A percentile compares a stretch with the other conserved stretches of the same genome.
Evolutionary conservation across 2,113 vertebrate species (phyloP).

Genomic region (Microtus ochrogaster): DNA sequence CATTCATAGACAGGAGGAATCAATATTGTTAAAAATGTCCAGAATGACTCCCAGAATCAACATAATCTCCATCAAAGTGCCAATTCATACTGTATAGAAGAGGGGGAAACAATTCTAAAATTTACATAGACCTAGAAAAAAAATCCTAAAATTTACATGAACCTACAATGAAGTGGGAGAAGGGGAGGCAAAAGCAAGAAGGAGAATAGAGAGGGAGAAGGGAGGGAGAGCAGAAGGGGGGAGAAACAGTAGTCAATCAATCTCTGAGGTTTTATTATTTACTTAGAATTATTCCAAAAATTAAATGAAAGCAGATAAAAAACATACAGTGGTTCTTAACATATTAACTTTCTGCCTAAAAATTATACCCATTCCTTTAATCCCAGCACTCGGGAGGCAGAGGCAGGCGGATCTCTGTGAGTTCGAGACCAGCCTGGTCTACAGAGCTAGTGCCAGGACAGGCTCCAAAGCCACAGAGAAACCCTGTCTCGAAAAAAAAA

Average conservation of each 20-base stretch:
- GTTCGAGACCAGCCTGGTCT: too few species aligned
- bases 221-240: neutral
- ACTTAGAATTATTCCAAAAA: neutral
- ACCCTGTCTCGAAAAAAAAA: too few species aligned
- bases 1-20: neutral
- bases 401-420: too few species aligned
- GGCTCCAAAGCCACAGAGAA: too few species aligned
- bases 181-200: too few species aligned
- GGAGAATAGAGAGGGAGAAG: neutral
- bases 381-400: too few species aligned
- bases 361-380: constrained; percentile 27
- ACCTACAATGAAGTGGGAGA: neutral
- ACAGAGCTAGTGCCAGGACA: too few species aligned
- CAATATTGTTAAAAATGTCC: neutral
- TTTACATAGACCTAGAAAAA: neutral
- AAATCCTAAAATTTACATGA: neutral
- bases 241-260: neutral
- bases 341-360: constrained; percentile 37
- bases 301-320: constrained; percentile 25
- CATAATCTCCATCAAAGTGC: neutral
- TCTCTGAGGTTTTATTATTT: neutral
- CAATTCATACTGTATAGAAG: too few species aligned
- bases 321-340: neutral
- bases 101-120: neutral
- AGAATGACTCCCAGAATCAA: neutral